Evolutionary conservation across 1,140 invertebrate species (phyloP), one percentile per base, ranked within the genome.

Genomic region (Listronotus bonariensis): DNA sequence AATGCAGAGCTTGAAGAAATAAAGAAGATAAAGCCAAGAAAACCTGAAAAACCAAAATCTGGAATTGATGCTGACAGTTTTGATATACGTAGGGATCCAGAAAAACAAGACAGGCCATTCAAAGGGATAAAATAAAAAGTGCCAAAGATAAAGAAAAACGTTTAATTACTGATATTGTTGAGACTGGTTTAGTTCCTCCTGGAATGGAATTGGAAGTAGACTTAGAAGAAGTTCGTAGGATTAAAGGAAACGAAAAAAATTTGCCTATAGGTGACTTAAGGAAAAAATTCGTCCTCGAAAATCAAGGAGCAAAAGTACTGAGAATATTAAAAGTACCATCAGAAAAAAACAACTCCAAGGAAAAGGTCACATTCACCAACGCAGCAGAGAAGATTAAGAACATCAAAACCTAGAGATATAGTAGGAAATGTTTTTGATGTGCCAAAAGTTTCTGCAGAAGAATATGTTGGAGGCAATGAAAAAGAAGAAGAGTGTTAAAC

Each of bases 101-200:
- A 72, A 41, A 79, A 70, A 78, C 76, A 10, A 69, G 68, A 38
- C 59, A 74, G 26, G 78, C 76, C 52, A 77, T 79, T 52, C 66
- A 74, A 52, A 68, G 59, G 18, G 76, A 78, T 55, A 78, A 78
- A 69, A 67, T 71, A 41, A 76, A 72, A 49, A 74, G 69, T 68
- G 71, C 72, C 8, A 77, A 76, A 64, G 70, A 79, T 48, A 68
- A 73, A 61, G 72, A 76, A 48, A 70, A 65, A 11, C 71, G 72
- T 54, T 56, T 75, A 9, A 70, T 79, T 48, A 69, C 63, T 41
- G 76, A 74, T 40, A 65, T 78, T 14, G 71, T 77, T 3, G 72
- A 79, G 67, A 77, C 76, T 15, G 78, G 78, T 36, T 65, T 79
- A 18, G 77, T 78, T 7, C 78, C 78, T 14, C 78, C 78, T 45